Percentiles rank a stretch among this genome's conserved stretches.
Evolutionary conservation across 2,888 invertebrate genomes (phyloP).

Genomic region (Agonopterix subpropinquella): DNA sequence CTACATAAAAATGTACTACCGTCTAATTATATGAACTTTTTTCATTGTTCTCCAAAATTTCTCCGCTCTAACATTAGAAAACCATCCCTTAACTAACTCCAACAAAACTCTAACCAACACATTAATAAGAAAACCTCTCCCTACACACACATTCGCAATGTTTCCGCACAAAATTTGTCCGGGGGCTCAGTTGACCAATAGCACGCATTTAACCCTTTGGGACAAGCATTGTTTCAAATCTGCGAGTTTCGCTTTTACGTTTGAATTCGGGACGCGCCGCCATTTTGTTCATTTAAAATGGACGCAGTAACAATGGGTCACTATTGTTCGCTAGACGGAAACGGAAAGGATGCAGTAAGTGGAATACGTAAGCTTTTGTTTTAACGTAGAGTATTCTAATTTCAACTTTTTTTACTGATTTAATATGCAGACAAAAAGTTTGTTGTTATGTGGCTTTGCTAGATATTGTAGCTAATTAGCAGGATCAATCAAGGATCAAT

Average conservation of each 20-base stretch:
- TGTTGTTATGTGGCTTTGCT: too few species aligned
- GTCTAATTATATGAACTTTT: too few species aligned
- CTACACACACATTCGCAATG: conserved; percentile 28
- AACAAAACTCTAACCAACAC: conserved; percentile 2
- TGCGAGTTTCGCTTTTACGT: conserved; percentile 40
- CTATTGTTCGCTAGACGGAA: conserved; percentile 55
- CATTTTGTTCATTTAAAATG: conserved; percentile 75
- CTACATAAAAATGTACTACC: too few species aligned
- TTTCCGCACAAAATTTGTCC: conserved; percentile 27
- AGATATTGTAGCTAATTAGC: too few species aligned
- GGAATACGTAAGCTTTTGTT: conserved; percentile 61
- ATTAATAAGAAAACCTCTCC: conserved; percentile 6
- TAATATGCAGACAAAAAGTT: too few species aligned
- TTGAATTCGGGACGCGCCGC: conserved; percentile 54
- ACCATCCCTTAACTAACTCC: background rate
- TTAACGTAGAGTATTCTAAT: conserved; percentile 22
- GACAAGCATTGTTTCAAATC: conserved; percentile 68
- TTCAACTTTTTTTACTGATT: background rate
- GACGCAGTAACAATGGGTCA: conserved; percentile 68
- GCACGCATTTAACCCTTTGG: conserved; percentile 70
- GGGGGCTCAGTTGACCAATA: conserved; percentile 68
- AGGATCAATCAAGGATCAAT: too few species aligned
- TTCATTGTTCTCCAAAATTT: too few species aligned
- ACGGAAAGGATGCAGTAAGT: conserved; percentile 40
- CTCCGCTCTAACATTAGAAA: background rate